A percentile compares a stretch with the other conserved stretches of the same genome.
phyloP scores from a whole-genome alignment of 2,113 vertebrate species.

The Mormyrus iriodes region DNA sequence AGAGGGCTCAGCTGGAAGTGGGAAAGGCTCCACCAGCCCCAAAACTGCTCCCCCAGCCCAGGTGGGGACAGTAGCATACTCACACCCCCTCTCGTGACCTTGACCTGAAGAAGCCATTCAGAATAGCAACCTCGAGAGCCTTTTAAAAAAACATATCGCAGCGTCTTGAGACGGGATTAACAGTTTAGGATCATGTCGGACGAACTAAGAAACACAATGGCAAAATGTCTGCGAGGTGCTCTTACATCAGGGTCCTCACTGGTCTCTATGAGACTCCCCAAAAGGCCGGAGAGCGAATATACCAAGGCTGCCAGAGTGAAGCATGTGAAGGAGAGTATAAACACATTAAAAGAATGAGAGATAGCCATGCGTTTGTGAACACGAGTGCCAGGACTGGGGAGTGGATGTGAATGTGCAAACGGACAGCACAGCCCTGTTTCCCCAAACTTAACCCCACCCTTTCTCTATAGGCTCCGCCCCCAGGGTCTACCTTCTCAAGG shows the following conservation, averaged over 20 bases:
- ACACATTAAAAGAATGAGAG: background rate
- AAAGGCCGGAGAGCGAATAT: background rate
- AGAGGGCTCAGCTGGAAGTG: background rate
- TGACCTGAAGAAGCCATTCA: background rate
- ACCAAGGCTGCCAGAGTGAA: background rate
- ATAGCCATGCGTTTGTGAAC: background rate
- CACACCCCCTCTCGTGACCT: background rate
- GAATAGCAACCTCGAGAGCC: background rate
- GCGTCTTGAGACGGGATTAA: background rate
- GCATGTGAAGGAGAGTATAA: background rate
- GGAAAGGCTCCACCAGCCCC: background rate
- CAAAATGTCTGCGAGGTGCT: background rate
- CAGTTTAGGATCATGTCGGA: background rate
- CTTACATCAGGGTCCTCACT: background rate
- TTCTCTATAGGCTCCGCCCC: background rate
- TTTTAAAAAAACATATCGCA: background rate
- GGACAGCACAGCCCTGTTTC: background rate
- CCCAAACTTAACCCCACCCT: background rate
- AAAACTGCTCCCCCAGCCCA: background rate
- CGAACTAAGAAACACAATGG: background rate
- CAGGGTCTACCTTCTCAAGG: constrained; percentile 34
- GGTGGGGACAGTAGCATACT: background rate
- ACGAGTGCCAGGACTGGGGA: background rate
- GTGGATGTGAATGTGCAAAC: background rate
- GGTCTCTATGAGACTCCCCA: background rate